Evolutionary conservation across 2,888 invertebrate species (phyloP).

Genomic region (Pseudeuparius sepicola): DNA sequence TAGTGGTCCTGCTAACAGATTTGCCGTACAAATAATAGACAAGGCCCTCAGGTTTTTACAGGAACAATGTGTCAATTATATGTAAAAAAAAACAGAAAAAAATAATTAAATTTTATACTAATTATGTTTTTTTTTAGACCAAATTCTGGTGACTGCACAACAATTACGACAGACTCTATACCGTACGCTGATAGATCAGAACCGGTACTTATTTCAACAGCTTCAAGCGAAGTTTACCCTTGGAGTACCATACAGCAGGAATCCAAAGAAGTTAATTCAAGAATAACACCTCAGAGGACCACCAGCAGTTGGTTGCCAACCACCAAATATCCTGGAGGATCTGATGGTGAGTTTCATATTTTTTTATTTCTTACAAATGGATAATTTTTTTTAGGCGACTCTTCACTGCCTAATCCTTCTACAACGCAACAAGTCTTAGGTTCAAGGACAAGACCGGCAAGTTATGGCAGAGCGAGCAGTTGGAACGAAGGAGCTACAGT

Average conservation of each 20-base stretch:
- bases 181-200: constrained; percentile 27
- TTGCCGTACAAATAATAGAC: constrained; percentile 46
- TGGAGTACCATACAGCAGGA: constrained; percentile 33
- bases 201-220: constrained; percentile 27
- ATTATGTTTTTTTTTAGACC: constrained; percentile 36
- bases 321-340: too few relatives aligned
- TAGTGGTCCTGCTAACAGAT: constrained; percentile 43
- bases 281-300: constrained; percentile 25
- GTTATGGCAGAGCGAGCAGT: constrained; percentile 43
- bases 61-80: constrained; percentile 49
- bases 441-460: constrained; percentile 38
- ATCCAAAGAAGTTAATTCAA: constrained; percentile 10
- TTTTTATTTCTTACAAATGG: too few relatives aligned
- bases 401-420: too few relatives aligned
- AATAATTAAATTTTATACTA: constrained; percentile 5
- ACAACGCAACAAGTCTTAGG: constrained; percentile 29
- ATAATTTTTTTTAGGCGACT: too few relatives aligned
- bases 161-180: constrained; percentile 25
- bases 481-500: too few relatives aligned
- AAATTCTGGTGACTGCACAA: constrained; percentile 42
- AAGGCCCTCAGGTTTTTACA: constrained; percentile 49
- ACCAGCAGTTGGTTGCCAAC: constrained; percentile 28
- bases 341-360: too few relatives aligned
- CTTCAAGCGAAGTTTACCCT: constrained; percentile 35
- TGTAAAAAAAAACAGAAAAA: constrained; percentile 35